These are phyloP conservation scores for Decapterus maruadsi DNA, from an alignment of 2,797 vertebrate genomes.

Conservation along the genomic window DNA sequence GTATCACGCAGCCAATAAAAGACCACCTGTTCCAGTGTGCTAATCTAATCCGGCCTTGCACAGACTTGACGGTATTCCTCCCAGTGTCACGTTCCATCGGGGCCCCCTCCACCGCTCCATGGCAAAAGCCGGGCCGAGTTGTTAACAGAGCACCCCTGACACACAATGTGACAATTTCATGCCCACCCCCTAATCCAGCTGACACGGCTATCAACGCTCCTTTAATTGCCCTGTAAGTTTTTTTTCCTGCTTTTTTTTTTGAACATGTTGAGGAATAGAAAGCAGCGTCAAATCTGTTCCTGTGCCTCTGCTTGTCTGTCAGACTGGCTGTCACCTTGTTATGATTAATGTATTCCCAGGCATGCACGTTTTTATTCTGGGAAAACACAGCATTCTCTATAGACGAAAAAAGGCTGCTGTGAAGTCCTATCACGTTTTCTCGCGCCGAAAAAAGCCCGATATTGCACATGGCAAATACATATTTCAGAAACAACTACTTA, in stretches of 20 bases:
- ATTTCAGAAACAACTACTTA: conserved; percentile 84
- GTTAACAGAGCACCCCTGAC: conserved; percentile 80
- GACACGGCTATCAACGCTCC: conserved; percentile 76
- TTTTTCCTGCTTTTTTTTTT: conserved; percentile 71
- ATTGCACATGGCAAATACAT: conserved; percentile 80
- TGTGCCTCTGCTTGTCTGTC: conserved; percentile 72
- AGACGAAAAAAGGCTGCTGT: conserved; percentile 64
- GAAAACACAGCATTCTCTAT: conserved; percentile 69
- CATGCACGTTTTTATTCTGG: conserved; percentile 73
- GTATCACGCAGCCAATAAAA: conserved; percentile 85
- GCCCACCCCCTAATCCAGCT: conserved; percentile 82
- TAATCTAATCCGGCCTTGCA: conserved; percentile 84
- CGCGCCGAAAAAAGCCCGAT: conserved; percentile 33
- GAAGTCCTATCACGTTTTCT: conserved; percentile 69
- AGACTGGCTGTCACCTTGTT: conserved; percentile 75
- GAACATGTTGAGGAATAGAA: conserved; percentile 71
- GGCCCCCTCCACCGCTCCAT: conserved; percentile 50
- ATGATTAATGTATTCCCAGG: conserved; percentile 82
- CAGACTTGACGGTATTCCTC: conserved; percentile 75
- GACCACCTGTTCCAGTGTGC: conserved; percentile 85
- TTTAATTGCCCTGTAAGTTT: conserved; percentile 80
- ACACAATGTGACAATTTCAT: conserved; percentile 84
- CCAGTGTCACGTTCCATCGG: conserved; percentile 77
- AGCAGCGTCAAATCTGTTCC: conserved; percentile 70
- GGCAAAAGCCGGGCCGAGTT: conserved; percentile 73